A percentile compares a stretch with the other conserved stretches of the same genome.
Evolutionary conservation across 2,797 vertebrate species (phyloP).

Genomic region (Semaprochilodus insignis): DNA sequence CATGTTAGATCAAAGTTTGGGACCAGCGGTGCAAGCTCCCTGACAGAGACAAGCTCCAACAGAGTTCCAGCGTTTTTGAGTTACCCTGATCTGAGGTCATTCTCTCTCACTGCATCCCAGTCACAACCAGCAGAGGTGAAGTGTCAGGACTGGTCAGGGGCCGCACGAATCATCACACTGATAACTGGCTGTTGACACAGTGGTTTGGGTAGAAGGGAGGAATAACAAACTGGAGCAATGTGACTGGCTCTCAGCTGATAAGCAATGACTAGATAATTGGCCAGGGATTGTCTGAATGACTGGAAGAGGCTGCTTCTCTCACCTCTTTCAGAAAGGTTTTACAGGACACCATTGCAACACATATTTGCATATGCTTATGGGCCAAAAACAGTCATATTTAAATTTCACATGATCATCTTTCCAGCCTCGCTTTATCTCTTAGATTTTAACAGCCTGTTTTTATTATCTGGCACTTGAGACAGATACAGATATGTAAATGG

Average conservation of each 20-base stretch:
- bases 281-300: slow-evolving; percentile 11
- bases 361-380: too few relatives aligned
- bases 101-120: background rate
- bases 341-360: background rate
- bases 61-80: background rate
- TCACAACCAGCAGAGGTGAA: slow-evolving; percentile 10
- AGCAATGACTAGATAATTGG: slow-evolving; percentile 42
- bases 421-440: too few relatives aligned
- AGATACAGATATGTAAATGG: too few relatives aligned
- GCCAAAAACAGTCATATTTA: too few relatives aligned
- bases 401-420: too few relatives aligned
- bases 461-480: too few relatives aligned
- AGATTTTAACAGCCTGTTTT: too few relatives aligned
- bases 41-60: background rate
- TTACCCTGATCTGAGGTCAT: background rate
- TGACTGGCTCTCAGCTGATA: slow-evolving; percentile 45
- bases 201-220: slow-evolving; percentile 37
- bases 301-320: background rate
- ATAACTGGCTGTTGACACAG: slow-evolving; percentile 52
- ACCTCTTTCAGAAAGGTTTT: background rate
- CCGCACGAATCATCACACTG: slow-evolving; percentile 23
- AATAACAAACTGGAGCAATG: slow-evolving; percentile 17
- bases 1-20: slow-evolving; percentile 66
- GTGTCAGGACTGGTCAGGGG: slow-evolving; percentile 18
- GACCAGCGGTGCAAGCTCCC: background rate